phyloP scores from a whole-genome alignment of 2,113 vertebrate species.

The Salvelinus namaycush region DNA sequence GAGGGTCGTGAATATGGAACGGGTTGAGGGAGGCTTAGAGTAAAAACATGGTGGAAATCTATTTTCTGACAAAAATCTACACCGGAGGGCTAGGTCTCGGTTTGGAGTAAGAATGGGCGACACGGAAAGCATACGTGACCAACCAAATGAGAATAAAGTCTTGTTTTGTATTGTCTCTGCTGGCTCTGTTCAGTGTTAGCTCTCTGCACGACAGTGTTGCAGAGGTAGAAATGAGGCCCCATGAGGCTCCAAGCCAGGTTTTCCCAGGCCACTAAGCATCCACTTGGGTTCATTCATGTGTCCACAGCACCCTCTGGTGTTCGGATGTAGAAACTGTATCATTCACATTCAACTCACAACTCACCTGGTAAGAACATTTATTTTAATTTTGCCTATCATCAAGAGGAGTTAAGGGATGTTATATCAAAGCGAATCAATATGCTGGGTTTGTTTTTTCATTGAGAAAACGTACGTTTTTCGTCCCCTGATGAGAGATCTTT shows the following conservation, averaged over 20 bases:
- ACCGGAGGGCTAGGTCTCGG: slow-evolving; percentile 35
- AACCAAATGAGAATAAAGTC: slow-evolving; percentile 43
- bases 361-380: slow-evolving; percentile 45
- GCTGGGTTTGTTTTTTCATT: slow-evolving; percentile 27
- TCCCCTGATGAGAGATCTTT: slow-evolving; percentile 24
- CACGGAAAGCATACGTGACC: slow-evolving; percentile 30
- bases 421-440: slow-evolving; percentile 57
- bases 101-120: slow-evolving; percentile 15
- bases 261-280: slow-evolving; percentile 4
- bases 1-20: not conserved
- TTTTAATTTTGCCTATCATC: slow-evolving; percentile 49
- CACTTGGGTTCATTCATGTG: slow-evolving; percentile 41
- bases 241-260: slow-evolving; percentile 10
- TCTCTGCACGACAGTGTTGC: slow-evolving; percentile 40
- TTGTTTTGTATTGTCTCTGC: slow-evolving; percentile 63
- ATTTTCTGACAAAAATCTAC: slow-evolving; percentile 54
- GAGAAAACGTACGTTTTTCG: slow-evolving; percentile 24
- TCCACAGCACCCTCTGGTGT: slow-evolving; percentile 60
- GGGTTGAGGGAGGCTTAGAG: slow-evolving; percentile 32
- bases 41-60: slow-evolving; percentile 27
- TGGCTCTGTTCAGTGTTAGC: slow-evolving; percentile 54
- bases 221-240: slow-evolving; percentile 30
- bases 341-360: slow-evolving; percentile 36
- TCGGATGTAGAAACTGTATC: not conserved
- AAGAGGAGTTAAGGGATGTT: slow-evolving; percentile 39